Percentiles rank a stretch among this genome's conserved stretches.
Evolutionary conservation across 2,888 invertebrate species (phyloP).

Genomic region (Orchesella flavescens): DNA sequence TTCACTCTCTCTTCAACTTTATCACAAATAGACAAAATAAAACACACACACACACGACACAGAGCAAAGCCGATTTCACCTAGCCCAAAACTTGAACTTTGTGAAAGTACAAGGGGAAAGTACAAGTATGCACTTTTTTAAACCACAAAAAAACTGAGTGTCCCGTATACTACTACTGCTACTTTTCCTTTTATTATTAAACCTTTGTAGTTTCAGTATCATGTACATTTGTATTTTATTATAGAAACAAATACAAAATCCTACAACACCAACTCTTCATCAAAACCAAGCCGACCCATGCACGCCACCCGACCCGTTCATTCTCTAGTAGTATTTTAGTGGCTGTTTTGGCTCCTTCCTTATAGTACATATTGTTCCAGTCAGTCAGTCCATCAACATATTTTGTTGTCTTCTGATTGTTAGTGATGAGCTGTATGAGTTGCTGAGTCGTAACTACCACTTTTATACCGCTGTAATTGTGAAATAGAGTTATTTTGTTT

Average conservation of each 20-base stretch:
- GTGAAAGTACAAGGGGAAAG: constrained; percentile 18
- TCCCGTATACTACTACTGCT: neutral
- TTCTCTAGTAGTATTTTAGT: neutral
- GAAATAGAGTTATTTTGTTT: neutral
- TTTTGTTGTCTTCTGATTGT: constrained; percentile 32
- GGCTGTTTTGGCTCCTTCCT: neutral
- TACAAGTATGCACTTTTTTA: constrained; percentile 12
- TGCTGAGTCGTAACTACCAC: constrained; percentile 46
- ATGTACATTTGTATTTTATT: neutral
- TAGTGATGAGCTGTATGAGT: constrained; percentile 23
- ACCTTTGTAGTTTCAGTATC: too few species aligned
- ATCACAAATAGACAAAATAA: neutral
- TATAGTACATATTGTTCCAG: neutral
- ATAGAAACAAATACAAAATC: too few species aligned
- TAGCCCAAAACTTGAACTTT: constrained; percentile 18
- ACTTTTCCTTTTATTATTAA: neutral
- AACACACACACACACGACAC: neutral
- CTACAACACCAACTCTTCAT: too few species aligned
- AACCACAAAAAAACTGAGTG: constrained; percentile 16
- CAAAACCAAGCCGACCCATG: neutral
- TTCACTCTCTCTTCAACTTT: constrained; percentile 23
- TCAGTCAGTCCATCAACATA: constrained; percentile 7
- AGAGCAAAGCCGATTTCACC: constrained; percentile 1
- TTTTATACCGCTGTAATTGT: constrained; percentile 6
- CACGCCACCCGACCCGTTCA: neutral